Evolutionary conservation across 2,888 invertebrate genomes (phyloP).

Genomic region (Dryobotodes eremita): DNA sequence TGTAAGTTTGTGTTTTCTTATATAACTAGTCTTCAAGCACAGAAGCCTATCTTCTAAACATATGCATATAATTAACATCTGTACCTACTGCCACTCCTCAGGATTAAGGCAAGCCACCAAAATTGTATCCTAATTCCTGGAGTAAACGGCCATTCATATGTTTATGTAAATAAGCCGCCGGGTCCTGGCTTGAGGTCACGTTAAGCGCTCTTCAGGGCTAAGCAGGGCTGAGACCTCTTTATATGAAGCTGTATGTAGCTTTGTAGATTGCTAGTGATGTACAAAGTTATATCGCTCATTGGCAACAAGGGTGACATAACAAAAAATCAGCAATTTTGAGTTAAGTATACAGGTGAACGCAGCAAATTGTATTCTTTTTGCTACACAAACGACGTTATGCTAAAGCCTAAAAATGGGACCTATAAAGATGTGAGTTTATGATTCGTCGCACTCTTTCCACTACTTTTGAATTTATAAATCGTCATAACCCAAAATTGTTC

Average conservation of each 20-base stretch:
- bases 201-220: constrained; percentile 61
- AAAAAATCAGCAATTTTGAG: no score
- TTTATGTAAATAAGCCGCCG: constrained; percentile 68
- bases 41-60: constrained; percentile 12
- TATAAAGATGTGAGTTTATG: no score
- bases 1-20: not conserved
- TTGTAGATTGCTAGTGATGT: constrained; percentile 23
- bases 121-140: constrained; percentile 68
- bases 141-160: constrained; percentile 66
- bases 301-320: no score
- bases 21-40: not conserved
- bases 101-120: constrained; percentile 64
- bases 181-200: constrained; percentile 57
- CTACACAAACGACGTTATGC: no score
- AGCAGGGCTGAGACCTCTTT: constrained; percentile 49
- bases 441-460: no score
- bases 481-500: no score
- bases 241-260: not conserved
- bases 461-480: no score
- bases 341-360: no score
- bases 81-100: constrained; percentile 15
- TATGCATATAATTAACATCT: constrained; percentile 11
- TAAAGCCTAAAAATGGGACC: no score
- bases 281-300: no score
- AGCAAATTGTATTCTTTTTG: no score